Evolutionary conservation across 2,797 vertebrate species (phyloP).

Genomic region (Silurus aristotelis): DNA sequence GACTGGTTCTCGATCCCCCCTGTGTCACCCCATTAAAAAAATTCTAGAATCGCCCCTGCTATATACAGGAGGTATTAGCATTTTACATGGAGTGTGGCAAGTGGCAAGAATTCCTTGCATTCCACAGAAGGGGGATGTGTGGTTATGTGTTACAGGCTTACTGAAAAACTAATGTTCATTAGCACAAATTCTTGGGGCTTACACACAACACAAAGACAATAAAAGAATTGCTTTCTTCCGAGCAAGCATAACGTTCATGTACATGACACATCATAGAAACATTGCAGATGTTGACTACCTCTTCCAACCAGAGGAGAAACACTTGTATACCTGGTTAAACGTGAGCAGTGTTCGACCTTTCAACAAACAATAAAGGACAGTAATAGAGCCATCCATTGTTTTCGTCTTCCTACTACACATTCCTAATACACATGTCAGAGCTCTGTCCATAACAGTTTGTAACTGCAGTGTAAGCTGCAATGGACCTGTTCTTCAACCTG

Average conservation of each 20-base stretch:
- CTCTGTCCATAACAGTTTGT: neutral
- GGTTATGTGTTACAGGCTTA: neutral
- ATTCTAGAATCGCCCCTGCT: too few relatives aligned
- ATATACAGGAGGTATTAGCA: too few relatives aligned
- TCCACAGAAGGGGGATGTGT: constrained; percentile 10
- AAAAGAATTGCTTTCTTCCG: neutral
- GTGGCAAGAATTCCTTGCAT: constrained; percentile 21
- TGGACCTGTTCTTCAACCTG: neutral
- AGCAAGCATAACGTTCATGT: neutral
- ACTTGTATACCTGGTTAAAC: neutral
- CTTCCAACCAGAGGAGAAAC: neutral
- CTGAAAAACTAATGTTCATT: neutral
- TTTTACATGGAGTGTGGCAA: too few relatives aligned
- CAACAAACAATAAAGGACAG: neutral
- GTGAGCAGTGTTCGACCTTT: neutral
- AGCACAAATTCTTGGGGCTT: neutral
- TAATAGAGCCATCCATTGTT: neutral
- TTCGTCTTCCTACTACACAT: neutral
- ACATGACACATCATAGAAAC: neutral
- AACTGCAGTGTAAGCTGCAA: neutral
- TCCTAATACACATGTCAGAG: neutral
- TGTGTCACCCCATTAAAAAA: too few relatives aligned
- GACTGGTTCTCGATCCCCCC: too few relatives aligned
- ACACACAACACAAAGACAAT: neutral
- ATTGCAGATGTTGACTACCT: neutral